These are phyloP conservation scores for Hafferia zeledoni DNA, from an alignment of 2,797 vertebrate species.

Conservation along the genomic window DNA sequence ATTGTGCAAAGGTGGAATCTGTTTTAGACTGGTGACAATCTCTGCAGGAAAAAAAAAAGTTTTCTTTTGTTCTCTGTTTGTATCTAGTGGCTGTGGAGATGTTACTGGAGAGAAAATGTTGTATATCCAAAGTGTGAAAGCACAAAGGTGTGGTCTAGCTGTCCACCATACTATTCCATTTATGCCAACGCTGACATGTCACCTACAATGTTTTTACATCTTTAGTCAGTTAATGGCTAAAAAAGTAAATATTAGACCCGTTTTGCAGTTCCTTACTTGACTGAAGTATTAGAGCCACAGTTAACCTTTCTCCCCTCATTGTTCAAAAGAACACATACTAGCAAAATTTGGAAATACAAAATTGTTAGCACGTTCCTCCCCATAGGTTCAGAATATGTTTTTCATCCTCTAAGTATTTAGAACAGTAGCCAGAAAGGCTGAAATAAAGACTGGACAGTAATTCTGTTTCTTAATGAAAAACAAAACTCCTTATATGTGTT, in stretches of 20 bases:
- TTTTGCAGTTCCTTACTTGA: background rate
- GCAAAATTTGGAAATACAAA: background rate
- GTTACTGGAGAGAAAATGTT: background rate
- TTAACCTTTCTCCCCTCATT: background rate
- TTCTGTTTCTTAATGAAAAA: background rate
- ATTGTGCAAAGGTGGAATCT: background rate
- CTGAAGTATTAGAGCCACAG: background rate
- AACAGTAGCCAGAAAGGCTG: background rate
- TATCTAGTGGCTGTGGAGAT: background rate
- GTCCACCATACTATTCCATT: background rate
- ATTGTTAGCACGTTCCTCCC: background rate
- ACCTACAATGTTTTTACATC: background rate
- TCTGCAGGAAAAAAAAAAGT: background rate
- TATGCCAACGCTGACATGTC: background rate
- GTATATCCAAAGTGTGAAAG: background rate
- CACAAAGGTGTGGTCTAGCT: background rate
- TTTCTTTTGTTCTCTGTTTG: background rate
- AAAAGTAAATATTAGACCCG: background rate
- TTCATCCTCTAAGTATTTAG: background rate
- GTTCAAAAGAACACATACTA: background rate
- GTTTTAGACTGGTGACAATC: background rate
- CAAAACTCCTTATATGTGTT: background rate
- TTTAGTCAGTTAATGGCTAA: background rate
- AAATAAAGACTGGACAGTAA: background rate
- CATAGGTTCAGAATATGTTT: background rate